phyloP scores from a whole-genome alignment of 2,888 invertebrate species.

The Cactoblastis cactorum region DNA sequence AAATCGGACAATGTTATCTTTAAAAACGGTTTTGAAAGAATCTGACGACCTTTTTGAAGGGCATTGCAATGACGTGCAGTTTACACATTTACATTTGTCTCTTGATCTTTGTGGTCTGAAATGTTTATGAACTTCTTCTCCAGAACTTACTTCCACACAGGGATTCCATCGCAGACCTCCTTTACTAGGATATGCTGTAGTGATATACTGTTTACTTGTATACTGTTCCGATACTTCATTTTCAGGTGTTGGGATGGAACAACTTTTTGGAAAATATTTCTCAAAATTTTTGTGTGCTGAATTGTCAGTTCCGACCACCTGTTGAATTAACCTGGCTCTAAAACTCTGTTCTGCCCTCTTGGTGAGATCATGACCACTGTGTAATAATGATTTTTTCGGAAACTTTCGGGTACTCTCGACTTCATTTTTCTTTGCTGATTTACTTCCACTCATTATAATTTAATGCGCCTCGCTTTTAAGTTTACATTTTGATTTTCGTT shows the following conservation, averaged over 20 bases:
- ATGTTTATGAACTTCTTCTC: slow-evolving; percentile 24
- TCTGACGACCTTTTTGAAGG: slow-evolving; percentile 22
- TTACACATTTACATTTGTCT: slow-evolving; percentile 35
- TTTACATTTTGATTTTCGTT: background rate
- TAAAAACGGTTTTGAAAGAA: slow-evolving; percentile 24
- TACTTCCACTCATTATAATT: background rate
- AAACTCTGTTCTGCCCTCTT: slow-evolving; percentile 31
- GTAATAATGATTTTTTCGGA: slow-evolving; percentile 23
- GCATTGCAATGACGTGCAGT: slow-evolving; percentile 31
- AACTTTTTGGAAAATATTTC: slow-evolving; percentile 27
- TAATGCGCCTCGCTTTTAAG: background rate
- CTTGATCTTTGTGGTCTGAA: slow-evolving; percentile 13
- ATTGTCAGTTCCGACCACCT: slow-evolving; percentile 24
- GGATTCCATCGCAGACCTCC: slow-evolving; percentile 37
- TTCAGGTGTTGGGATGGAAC: slow-evolving; percentile 11
- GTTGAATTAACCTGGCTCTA: slow-evolving; percentile 31
- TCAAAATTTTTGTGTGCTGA: slow-evolving; percentile 33
- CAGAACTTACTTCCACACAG: slow-evolving; percentile 25
- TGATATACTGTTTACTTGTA: background rate
- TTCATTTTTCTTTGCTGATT: slow-evolving; percentile 1
- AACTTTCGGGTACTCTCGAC: background rate
- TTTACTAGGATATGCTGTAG: slow-evolving; percentile 31
- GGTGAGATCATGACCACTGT: slow-evolving; percentile 30
- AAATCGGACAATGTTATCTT: slow-evolving; percentile 49
- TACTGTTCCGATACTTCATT: background rate